Conservation (phyloP, 2,797 vertebrate species). For the Echeneis naucrates region DNA sequence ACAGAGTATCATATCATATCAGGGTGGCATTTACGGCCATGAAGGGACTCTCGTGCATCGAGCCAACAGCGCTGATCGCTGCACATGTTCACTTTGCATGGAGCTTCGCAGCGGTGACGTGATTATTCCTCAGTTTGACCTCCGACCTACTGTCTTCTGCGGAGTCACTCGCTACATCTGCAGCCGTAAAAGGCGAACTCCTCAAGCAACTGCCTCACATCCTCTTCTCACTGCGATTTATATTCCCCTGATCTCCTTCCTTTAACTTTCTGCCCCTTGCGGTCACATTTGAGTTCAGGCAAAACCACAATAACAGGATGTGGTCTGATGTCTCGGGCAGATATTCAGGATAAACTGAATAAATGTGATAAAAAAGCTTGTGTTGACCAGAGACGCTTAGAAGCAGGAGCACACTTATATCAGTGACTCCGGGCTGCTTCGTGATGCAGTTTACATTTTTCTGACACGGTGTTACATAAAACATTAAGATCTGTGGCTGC, state of each 20-base stretch:
- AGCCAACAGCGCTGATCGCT: neutral
- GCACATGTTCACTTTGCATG: neutral
- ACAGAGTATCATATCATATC: slow-evolving; percentile 15
- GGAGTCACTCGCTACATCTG: neutral
- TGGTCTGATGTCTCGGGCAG: neutral
- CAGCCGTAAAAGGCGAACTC: neutral
- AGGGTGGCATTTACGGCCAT: neutral
- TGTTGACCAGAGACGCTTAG: neutral
- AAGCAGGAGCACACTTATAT: too few species aligned
- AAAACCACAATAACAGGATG: slow-evolving; percentile 11
- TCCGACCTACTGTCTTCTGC: slow-evolving; percentile 23
- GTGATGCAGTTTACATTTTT: neutral
- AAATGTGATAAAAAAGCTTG: neutral
- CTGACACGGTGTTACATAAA: neutral
- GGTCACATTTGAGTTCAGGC: slow-evolving; percentile 8
- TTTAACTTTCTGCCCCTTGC: neutral
- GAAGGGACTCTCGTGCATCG: neutral
- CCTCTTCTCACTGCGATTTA: slow-evolving; percentile 15
- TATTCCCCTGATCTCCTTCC: neutral
- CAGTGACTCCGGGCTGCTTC: too few species aligned
- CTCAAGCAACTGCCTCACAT: slow-evolving; percentile 3
- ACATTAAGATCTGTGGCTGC: too few species aligned
- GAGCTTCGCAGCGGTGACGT: neutral
- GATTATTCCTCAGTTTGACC: slow-evolving; percentile 9
- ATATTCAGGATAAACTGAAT: neutral